Base-by-base conservation (phyloP, 2,888 invertebrate species). In the Callosobruchus maculatus region DNA sequence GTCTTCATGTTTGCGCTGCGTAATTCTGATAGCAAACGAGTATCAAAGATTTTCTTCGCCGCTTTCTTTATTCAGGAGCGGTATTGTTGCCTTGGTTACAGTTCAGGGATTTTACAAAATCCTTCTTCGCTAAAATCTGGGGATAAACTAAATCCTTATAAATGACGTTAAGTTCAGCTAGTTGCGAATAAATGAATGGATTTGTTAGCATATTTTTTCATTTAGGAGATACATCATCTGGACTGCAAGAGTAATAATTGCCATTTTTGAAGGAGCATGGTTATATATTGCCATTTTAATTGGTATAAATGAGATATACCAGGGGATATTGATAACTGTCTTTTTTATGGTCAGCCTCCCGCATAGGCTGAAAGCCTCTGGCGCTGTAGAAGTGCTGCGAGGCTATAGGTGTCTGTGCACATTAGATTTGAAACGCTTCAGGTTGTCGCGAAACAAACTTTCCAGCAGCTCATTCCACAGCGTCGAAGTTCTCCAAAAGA, bases 101-200 rank as follows among this genome's bases (percentile, higher is more conserved):
- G 80, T 78, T 78, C 74, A 77, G 74, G 79, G 78, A 78, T 76
- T 80, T 79, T 71, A 72, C 71, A 76, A 78, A 78, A 80, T 77
- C 76, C 76, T 72, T 66, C 71, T 71, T 70, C 70, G 70, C 71
- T 72, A 72, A 73, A 74, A 74, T 72, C 74, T 72, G 74, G 76
- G 81, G 81, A 81, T 81, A 80, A 81, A 76, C 75, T 75, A 78
- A 81, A 81, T 78, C 81, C 75, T 81, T 80, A 81, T 81, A 81
- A 81, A 81, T 81, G 81, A 80, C 79, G 77, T 76, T 77, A 80
- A 80, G 75, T 79, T 80, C 77, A 78, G 76, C 74, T 72, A 77
- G 77, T 74, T 76, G 77, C 77, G 70, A 73, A 72, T 76, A 73
- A 75, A 75, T 76, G 76, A 76, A 75, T 74, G 72, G 71, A 75